Percentiles rank a stretch among this genome's conserved stretches.
Conservation (phyloP, 2,888 invertebrate genomes). For the Latrodectus hesperus region DNA sequence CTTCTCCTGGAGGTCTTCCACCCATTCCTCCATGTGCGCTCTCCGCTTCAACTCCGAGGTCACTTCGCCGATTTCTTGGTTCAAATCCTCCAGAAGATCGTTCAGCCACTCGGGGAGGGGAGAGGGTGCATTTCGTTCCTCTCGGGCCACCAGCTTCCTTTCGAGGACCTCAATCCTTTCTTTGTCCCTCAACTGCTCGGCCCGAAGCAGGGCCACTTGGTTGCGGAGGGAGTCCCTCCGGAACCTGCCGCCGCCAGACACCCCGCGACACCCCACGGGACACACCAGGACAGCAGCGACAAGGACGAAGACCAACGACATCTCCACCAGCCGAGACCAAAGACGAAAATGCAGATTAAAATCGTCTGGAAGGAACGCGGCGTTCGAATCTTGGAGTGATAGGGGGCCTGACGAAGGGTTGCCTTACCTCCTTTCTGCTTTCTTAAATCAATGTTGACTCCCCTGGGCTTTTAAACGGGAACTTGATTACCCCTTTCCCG, state of each 20-base stretch:
- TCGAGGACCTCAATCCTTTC: slow-evolving; percentile 39
- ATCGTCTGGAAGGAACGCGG: slow-evolving; percentile 14
- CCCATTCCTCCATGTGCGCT: slow-evolving; percentile 5
- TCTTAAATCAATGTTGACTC: too few species aligned
- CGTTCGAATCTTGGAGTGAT: neutral
- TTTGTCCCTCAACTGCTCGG: slow-evolving; percentile 34
- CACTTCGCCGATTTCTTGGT: slow-evolving; percentile 13
- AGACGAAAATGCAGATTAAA: slow-evolving; percentile 6
- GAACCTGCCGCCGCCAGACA: neutral
- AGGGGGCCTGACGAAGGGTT: neutral
- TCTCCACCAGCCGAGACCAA: neutral
- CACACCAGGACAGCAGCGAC: slow-evolving; percentile 3
- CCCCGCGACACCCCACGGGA: neutral
- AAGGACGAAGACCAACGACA: slow-evolving; percentile 10
- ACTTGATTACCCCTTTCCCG: neutral
- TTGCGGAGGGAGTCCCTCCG: slow-evolving; percentile 16
- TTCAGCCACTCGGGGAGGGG: slow-evolving; percentile 4
- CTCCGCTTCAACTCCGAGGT: slow-evolving; percentile 16
- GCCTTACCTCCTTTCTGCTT: neutral
- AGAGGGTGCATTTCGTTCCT: slow-evolving; percentile 24
- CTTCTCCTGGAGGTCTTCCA: slow-evolving; percentile 6
- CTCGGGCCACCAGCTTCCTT: slow-evolving; percentile 19
- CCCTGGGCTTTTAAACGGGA: neutral
- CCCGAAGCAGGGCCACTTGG: slow-evolving; percentile 37
- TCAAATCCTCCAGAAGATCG: slow-evolving; percentile 42